phyloP scores from a whole-genome alignment of 2,888 invertebrate species.

The Coremacera marginata region DNA sequence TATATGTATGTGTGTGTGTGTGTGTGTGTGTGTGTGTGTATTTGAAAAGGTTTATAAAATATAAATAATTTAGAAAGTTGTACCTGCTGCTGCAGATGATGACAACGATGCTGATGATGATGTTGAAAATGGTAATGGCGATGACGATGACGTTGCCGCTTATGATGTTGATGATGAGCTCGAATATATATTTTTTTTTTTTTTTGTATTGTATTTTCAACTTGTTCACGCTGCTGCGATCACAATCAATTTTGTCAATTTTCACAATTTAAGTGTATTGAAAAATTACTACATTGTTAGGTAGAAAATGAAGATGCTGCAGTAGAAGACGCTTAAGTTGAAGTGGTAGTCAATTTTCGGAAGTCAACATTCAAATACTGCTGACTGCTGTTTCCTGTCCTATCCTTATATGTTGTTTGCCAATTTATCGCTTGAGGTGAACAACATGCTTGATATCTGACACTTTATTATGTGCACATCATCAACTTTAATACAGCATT shows the following conservation, averaged over 20 bases:
- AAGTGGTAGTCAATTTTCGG: background rate
- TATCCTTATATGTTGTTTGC: conserved; percentile 5
- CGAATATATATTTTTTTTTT: background rate
- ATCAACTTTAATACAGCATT: conserved; percentile 55
- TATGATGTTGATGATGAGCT: conserved; percentile 7
- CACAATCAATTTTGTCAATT: conserved; percentile 35
- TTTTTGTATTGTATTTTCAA: background rate
- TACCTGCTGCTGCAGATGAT: background rate
- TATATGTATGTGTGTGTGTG: background rate
- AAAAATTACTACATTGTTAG: background rate
- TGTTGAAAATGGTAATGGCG: background rate
- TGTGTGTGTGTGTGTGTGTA: background rate
- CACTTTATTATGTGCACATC: conserved; percentile 64
- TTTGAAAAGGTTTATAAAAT: background rate
- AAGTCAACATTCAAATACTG: background rate
- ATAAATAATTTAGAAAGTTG: background rate
- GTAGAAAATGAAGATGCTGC: no score
- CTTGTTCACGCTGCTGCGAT: conserved; percentile 19
- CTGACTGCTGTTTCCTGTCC: background rate
- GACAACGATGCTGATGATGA: background rate
- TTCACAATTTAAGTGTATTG: conserved; percentile 11
- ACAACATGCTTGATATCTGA: conserved; percentile 53
- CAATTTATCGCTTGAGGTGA: conserved; percentile 31
- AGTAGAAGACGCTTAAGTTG: no score
- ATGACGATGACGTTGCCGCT: background rate